These are phyloP conservation scores for Orthonyx spaldingii DNA, from an alignment of 2,113 vertebrate species.

Conservation along the genomic window DNA sequence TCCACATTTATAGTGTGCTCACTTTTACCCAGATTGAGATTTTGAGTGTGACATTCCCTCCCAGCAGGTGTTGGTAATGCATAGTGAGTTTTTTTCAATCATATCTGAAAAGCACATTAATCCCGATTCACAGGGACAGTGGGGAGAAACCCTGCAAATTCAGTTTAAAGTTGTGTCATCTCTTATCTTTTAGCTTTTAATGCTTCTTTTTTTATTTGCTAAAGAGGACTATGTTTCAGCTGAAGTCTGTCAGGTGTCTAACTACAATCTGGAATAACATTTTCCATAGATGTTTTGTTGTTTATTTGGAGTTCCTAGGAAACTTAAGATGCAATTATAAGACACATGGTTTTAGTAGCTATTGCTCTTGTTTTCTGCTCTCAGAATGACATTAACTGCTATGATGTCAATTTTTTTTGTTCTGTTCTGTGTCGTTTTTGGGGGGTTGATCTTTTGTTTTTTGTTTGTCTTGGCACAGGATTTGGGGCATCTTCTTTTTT, in stretches of 20 bases:
- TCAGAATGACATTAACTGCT: not conserved
- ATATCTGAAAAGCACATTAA: not conserved
- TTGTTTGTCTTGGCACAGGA: not conserved
- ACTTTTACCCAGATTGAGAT: not conserved
- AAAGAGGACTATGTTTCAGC: accelerated
- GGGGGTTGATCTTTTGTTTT: not conserved
- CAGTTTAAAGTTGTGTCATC: not conserved
- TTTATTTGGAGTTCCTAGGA: not conserved
- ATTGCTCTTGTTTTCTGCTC: not conserved
- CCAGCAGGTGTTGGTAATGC: not conserved
- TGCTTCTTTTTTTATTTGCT: not conserved
- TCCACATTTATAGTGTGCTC: not conserved
- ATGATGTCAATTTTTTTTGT: accelerated
- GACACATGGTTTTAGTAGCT: not conserved
- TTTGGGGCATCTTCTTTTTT: not conserved
- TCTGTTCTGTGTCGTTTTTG: not conserved
- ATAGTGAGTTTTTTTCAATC: not conserved
- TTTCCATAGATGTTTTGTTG: not conserved
- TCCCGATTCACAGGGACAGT: not conserved
- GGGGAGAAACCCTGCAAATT: not conserved
- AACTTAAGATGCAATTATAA: not conserved
- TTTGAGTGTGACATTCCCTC: not conserved
- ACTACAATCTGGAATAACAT: not conserved
- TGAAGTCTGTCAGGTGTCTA: not conserved
- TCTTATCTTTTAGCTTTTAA: not conserved